Percentiles rank a stretch among this genome's conserved stretches.
Conservation (phyloP, 2,797 vertebrate genomes). For the Acanthis flammea region DNA sequence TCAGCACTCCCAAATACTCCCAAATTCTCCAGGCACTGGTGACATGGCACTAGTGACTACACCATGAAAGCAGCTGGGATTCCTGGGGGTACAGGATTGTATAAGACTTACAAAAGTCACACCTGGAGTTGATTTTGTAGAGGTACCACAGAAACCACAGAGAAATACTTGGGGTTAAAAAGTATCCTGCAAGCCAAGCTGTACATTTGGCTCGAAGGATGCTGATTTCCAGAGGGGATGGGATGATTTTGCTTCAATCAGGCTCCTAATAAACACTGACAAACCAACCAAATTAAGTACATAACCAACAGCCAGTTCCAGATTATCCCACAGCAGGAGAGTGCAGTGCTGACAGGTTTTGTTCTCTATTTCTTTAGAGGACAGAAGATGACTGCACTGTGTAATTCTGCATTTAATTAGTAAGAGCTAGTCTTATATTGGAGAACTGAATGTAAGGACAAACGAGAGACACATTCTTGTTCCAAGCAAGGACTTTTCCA, state of each 20-base stretch:
- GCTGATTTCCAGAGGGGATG: neutral
- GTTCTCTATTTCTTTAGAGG: neutral
- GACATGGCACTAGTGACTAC: neutral
- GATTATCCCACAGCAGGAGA: neutral
- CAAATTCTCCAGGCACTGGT: neutral
- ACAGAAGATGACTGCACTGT: neutral
- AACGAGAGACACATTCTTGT: neutral
- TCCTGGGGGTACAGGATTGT: neutral
- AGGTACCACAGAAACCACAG: neutral
- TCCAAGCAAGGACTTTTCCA: neutral
- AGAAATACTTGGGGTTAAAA: neutral
- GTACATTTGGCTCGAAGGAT: neutral
- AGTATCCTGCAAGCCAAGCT: neutral
- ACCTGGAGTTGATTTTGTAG: neutral
- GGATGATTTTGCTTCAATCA: neutral
- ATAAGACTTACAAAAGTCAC: neutral
- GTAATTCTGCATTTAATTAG: neutral
- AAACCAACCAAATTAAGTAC: neutral
- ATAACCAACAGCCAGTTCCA: neutral
- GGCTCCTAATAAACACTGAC: neutral
- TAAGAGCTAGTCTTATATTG: neutral
- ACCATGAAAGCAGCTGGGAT: neutral
- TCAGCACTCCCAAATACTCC: neutral
- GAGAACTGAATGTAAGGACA: neutral
- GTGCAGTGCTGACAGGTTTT: neutral